Evolutionary conservation across 2,888 invertebrate genomes (phyloP).

Genomic region (Harpalus rufipes): DNA sequence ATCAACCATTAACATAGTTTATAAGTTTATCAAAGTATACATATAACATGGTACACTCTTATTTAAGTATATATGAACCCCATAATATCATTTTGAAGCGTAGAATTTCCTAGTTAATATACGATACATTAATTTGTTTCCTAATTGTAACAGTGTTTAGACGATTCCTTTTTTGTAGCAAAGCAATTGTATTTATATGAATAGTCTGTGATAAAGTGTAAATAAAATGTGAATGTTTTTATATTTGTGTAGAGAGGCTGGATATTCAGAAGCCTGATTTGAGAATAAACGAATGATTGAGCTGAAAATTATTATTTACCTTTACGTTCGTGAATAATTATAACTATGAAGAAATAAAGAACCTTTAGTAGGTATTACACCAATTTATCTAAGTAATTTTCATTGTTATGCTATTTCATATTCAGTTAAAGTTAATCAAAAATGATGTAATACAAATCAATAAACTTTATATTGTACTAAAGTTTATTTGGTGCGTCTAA

Average conservation of each 20-base stretch:
- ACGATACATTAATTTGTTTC: constrained; percentile 46
- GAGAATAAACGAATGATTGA: constrained; percentile 46
- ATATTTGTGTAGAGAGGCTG: constrained; percentile 54
- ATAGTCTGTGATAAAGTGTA: constrained; percentile 75
- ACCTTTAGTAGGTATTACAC: background rate
- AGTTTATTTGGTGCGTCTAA: too few relatives aligned
- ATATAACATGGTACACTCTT: constrained; percentile 53
- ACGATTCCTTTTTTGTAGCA: constrained; percentile 33
- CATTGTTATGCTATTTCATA: background rate
- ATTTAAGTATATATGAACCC: constrained; percentile 52
- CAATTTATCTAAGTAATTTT: background rate
- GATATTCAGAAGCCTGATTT: constrained; percentile 29
- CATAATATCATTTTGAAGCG: constrained; percentile 51
- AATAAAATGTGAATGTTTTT: constrained; percentile 63
- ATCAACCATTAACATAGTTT: constrained; percentile 49
- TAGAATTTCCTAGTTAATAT: constrained; percentile 42
- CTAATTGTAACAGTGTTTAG: constrained; percentile 52
- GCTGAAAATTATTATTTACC: constrained; percentile 25
- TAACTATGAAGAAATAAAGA: background rate
- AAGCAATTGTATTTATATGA: constrained; percentile 71
- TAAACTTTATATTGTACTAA: too few relatives aligned
- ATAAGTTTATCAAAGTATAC: constrained; percentile 52
- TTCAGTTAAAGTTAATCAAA: too few relatives aligned
- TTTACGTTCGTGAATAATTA: background rate
- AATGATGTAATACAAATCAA: too few relatives aligned